Evolutionary conservation across 2,797 vertebrate genomes (phyloP).

Genomic region (Monodelphis domestica): DNA sequence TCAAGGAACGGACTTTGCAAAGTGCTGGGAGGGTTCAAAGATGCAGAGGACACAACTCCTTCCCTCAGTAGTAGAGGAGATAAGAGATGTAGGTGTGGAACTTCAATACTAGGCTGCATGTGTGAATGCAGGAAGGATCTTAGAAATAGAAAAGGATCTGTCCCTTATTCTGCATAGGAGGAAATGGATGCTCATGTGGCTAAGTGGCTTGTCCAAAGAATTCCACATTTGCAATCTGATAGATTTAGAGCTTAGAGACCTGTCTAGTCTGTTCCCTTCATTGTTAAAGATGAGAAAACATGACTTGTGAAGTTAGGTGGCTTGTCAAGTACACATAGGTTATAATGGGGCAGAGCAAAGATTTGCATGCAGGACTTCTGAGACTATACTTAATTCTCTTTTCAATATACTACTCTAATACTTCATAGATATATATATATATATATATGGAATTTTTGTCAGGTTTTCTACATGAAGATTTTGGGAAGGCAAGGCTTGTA

Average conservation of each 20-base stretch:
- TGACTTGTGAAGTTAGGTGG: not conserved
- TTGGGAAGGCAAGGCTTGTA: not conserved
- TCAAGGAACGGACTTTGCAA: not conserved
- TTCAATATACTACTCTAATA: not conserved
- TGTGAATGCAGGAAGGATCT: not conserved
- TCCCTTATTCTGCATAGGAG: not conserved
- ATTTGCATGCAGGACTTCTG: not conserved
- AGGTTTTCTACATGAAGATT: not conserved
- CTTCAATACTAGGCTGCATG: not conserved
- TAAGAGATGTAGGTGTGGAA: not conserved
- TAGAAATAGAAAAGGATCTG: not conserved
- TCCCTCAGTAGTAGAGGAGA: constrained; percentile 11
- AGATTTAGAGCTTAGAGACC: not conserved
- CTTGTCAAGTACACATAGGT: not conserved
- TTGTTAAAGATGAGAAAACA: not conserved
- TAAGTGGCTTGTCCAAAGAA: not conserved
- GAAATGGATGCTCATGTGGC: not conserved
- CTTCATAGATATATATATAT: not conserved
- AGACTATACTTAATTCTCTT: not conserved
- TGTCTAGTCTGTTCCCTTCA: not conserved
- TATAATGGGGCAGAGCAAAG: not conserved
- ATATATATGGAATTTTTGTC: not conserved
- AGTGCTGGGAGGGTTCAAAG: not conserved
- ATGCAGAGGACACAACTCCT: not conserved
- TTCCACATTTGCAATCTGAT: not conserved